A percentile compares a stretch with the other conserved stretches of the same genome.
Conservation (phyloP, 2,888 invertebrate genomes). For the Luffia ferchaultella region DNA sequence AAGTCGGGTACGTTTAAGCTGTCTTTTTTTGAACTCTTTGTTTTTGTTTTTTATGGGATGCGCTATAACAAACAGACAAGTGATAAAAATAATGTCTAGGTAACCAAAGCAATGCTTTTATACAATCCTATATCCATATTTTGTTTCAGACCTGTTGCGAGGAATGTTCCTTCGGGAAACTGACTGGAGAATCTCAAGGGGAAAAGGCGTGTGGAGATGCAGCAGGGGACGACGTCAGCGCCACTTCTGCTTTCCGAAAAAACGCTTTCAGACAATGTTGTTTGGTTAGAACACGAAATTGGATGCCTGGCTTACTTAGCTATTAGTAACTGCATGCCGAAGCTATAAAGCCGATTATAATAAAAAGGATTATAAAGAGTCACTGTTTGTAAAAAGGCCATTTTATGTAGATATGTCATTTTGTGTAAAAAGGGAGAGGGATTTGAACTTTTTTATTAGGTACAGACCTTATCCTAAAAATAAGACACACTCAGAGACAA, state of each 20-base stretch:
- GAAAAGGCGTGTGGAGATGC: slow-evolving; percentile 28
- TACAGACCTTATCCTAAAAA: too few relatives aligned
- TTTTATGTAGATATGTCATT: too few relatives aligned
- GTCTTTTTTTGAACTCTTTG: neutral
- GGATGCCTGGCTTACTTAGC: too few relatives aligned
- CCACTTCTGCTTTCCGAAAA: slow-evolving; percentile 26
- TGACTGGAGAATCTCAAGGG: slow-evolving; percentile 34
- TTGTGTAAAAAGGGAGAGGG: too few relatives aligned
- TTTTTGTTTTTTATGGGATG: neutral
- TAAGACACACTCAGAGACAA: too few relatives aligned
- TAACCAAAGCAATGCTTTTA: neutral
- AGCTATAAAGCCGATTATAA: too few relatives aligned
- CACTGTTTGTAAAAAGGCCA: too few relatives aligned
- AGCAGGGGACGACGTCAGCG: slow-evolving; percentile 21
- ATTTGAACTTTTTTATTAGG: too few relatives aligned
- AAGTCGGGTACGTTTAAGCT: too few relatives aligned
- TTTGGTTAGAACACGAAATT: too few relatives aligned
- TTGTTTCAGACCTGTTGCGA: slow-evolving; percentile 41
- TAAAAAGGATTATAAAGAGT: too few relatives aligned
- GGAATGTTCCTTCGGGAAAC: slow-evolving; percentile 40
- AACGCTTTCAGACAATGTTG: slow-evolving; percentile 41
- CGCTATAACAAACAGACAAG: neutral
- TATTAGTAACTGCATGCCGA: too few relatives aligned
- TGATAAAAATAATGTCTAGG: neutral
- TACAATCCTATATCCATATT: neutral